Percentiles rank a stretch among this genome's conserved stretches.
phyloP scores from a whole-genome alignment of 2,888 invertebrate genomes.

The Lucinisca nassula region DNA sequence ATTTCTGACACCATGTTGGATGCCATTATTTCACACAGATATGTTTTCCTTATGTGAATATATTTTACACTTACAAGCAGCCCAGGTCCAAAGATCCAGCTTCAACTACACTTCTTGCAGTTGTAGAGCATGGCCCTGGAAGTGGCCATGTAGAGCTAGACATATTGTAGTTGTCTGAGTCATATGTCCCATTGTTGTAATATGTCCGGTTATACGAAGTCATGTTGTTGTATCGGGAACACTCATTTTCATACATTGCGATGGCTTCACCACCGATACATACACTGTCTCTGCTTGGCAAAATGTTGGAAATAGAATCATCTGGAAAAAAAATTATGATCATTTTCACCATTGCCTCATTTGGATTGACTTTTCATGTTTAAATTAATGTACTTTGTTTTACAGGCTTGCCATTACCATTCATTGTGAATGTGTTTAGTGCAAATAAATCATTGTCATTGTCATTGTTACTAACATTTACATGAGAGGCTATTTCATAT shows the following conservation, averaged over 20 bases:
- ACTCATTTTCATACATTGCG: background rate
- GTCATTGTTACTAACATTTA: too few relatives aligned
- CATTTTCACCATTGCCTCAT: too few relatives aligned
- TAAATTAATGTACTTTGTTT: too few relatives aligned
- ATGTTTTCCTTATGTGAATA: too few relatives aligned
- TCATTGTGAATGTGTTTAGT: too few relatives aligned
- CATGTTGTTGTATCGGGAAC: background rate
- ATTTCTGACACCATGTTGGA: too few relatives aligned
- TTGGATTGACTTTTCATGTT: too few relatives aligned
- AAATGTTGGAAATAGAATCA: background rate
- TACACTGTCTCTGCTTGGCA: background rate
- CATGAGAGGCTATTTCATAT: too few relatives aligned
- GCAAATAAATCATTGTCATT: too few relatives aligned
- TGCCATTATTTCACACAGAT: too few relatives aligned
- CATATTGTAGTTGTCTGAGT: background rate
- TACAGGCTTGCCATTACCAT: too few relatives aligned
- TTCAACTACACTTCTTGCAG: background rate
- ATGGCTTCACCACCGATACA: background rate
- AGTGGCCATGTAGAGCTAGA: background rate
- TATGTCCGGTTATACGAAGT: background rate
- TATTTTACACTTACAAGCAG: slow-evolving; percentile 6
- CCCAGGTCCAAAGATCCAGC: background rate
- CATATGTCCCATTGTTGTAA: background rate
- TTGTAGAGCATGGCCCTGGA: background rate
- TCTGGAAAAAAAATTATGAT: background rate